Evolutionary conservation across 2,113 vertebrate species (phyloP).

Genomic region (Grus americana): DNA sequence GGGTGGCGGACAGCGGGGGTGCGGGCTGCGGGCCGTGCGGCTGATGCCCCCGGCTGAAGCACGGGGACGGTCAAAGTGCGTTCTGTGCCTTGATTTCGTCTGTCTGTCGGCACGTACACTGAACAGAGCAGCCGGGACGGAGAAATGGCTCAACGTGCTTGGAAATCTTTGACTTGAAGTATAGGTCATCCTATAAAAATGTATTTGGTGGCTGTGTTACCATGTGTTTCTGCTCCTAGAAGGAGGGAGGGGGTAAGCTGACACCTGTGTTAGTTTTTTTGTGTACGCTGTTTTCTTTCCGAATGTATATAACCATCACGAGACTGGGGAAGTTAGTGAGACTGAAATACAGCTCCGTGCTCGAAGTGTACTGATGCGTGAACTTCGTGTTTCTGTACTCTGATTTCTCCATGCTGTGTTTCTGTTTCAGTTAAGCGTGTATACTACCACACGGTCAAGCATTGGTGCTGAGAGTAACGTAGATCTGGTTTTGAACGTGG

Average conservation of each 20-base stretch:
- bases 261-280: neutral
- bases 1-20: too few relatives aligned
- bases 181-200: rapidly evolving
- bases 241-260: neutral
- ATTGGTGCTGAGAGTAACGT: constrained; percentile 83
- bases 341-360: neutral
- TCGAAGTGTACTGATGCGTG: rapidly evolving
- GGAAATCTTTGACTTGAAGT: rapidly evolving
- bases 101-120: rapidly evolving
- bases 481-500: constrained; percentile 89
- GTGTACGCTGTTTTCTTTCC: rapidly evolving
- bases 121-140: neutral
- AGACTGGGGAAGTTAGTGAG: too few relatives aligned
- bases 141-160: rapidly evolving
- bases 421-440: constrained; percentile 87
- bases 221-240: neutral
- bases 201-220: rapidly evolving
- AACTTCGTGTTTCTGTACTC: neutral
- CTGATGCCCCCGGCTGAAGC: too few relatives aligned
- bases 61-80: rapidly evolving
- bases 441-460: constrained; percentile 84
- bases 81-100: rapidly evolving
- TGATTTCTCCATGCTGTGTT: neutral
- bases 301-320: rapidly evolving
- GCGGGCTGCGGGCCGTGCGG: too few relatives aligned